Percentiles rank a stretch among this genome's conserved stretches.
phyloP scores from a whole-genome alignment of 2,888 invertebrate genomes.

The Hirtodrosophila histrioides region DNA sequence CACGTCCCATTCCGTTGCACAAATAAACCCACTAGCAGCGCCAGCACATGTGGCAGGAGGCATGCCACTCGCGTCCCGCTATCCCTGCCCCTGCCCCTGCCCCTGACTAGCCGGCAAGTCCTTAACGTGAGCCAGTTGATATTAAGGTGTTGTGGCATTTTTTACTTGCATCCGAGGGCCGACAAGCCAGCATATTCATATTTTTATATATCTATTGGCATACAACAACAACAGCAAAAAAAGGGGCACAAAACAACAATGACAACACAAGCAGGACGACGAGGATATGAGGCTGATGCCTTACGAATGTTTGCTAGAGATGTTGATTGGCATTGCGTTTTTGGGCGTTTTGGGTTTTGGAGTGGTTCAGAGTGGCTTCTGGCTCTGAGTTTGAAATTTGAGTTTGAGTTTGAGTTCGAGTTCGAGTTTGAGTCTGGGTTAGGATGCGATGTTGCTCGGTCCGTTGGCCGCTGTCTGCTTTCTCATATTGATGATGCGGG shows the following conservation, averaged over 20 bases:
- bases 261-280: slow-evolving; percentile 37
- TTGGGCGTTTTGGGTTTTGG: slow-evolving; percentile 2
- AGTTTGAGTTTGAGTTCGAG: no score
- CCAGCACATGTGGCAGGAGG: slow-evolving; percentile 20
- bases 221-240: slow-evolving; percentile 7
- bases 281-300: slow-evolving; percentile 71
- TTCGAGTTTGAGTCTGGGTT: no score
- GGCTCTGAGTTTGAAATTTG: no score
- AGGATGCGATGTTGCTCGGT: slow-evolving; percentile 17
- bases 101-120: slow-evolving; percentile 16
- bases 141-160: slow-evolving; percentile 59
- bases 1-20: slow-evolving; percentile 27
- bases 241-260: slow-evolving; percentile 38
- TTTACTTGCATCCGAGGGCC: slow-evolving; percentile 8
- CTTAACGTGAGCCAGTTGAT: slow-evolving; percentile 39
- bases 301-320: slow-evolving; percentile 78
- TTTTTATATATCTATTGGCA: slow-evolving; percentile 51
- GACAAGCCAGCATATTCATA: slow-evolving; percentile 57
- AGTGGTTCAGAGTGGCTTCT: neutral
- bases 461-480: slow-evolving; percentile 43
- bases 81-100: no score
- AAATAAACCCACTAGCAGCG: slow-evolving; percentile 43
- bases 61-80: slow-evolving; percentile 8
- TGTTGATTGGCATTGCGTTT: slow-evolving; percentile 72
- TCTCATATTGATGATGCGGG: slow-evolving; percentile 59